phyloP scores from a whole-genome alignment of 2,888 invertebrate species.

The Nudaria mundana region DNA sequence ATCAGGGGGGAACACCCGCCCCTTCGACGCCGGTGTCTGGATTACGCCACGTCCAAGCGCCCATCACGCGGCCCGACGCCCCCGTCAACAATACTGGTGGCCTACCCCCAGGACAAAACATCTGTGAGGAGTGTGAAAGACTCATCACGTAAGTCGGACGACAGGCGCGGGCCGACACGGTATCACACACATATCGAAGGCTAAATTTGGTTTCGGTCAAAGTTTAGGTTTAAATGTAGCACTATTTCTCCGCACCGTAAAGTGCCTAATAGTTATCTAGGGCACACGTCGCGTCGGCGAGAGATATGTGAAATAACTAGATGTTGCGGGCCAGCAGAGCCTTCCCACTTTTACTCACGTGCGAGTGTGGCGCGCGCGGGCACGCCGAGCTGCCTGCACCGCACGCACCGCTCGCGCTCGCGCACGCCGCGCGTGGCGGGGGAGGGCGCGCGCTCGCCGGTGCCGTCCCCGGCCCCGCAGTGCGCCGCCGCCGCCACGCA shows the following conservation, averaged over 20 bases:
- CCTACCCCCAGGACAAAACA: constrained; percentile 93
- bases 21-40: constrained; percentile 76
- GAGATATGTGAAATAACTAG: constrained; percentile 50
- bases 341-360: constrained; percentile 86
- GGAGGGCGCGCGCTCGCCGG: constrained; percentile 68
- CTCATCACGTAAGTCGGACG: constrained; percentile 96
- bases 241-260: too few species aligned
- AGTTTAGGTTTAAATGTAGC: neutral
- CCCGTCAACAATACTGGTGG: constrained; percentile 85
- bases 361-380: constrained; percentile 88
- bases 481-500: constrained; percentile 69
- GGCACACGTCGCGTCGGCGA: too few species aligned
- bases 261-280: too few species aligned
- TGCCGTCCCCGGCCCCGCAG: constrained; percentile 46
- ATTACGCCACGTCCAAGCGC: constrained; percentile 88
- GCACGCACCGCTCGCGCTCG: constrained; percentile 68
- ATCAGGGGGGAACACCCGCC: constrained; percentile 34
- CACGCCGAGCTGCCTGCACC: constrained; percentile 82
- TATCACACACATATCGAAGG: constrained; percentile 74
- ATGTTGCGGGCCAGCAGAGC: constrained; percentile 70
- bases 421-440: constrained; percentile 65
- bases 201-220: constrained; percentile 28
- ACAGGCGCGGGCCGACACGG: constrained; percentile 84
- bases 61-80: constrained; percentile 83
- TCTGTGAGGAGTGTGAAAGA: constrained; percentile 98